These are phyloP conservation scores for Popillia japonica DNA, from an alignment of 1,140 invertebrate genomes.

Conservation along the genomic window DNA sequence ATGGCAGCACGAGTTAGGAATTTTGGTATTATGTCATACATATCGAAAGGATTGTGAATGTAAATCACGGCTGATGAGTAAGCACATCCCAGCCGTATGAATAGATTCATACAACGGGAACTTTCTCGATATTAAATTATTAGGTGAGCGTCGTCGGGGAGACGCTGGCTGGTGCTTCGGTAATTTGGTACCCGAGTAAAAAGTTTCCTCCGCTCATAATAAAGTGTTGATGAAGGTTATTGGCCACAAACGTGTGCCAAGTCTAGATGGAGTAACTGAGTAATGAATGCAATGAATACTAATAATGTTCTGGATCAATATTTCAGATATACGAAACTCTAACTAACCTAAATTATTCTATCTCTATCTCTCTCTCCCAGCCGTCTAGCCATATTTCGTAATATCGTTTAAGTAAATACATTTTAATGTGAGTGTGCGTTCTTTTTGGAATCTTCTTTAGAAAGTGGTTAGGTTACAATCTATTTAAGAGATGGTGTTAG, in stretches of 20 bases:
- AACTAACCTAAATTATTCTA: not conserved
- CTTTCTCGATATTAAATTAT: slow-evolving; percentile 14
- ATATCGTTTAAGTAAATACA: too few relatives aligned
- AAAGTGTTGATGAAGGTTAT: slow-evolving; percentile 10
- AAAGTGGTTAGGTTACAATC: too few relatives aligned
- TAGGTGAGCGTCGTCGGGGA: not conserved
- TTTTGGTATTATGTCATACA: too few relatives aligned
- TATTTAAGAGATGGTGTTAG: too few relatives aligned
- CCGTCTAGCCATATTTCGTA: too few relatives aligned
- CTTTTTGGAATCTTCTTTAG: too few relatives aligned
- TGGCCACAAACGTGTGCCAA: not conserved
- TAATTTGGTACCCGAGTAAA: not conserved
- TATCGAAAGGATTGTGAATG: too few relatives aligned
- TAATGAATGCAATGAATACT: slow-evolving; percentile 19
- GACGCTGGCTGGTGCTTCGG: not conserved
- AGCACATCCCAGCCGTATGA: not conserved
- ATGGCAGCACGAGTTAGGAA: too few relatives aligned
- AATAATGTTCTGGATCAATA: not conserved
- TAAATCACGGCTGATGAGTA: too few relatives aligned
- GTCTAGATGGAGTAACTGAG: not conserved
- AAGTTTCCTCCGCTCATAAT: not conserved
- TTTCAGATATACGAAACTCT: not conserved
- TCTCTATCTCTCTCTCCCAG: not conserved
- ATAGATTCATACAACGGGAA: not conserved
- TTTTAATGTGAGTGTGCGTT: too few relatives aligned